Evolutionary conservation across 2,797 vertebrate genomes (phyloP), one percentile per base, ranked within the genome.

Genomic region (Paedocypris micromegethes): DNA sequence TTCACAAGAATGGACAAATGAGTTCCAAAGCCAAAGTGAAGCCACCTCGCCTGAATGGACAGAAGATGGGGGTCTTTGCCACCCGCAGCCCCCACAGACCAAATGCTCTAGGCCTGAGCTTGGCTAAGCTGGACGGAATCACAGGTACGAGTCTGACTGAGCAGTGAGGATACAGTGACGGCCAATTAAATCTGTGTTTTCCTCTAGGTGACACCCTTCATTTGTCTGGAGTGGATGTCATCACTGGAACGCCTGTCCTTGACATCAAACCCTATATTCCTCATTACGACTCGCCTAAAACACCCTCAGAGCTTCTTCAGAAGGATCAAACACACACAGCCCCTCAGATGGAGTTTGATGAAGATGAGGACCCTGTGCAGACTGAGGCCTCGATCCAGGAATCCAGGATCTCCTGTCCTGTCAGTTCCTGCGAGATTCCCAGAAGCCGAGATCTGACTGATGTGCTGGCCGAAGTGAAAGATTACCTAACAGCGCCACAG

Each of bases 191-290:
- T 44, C 6, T 58, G 23, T 38, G 5, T 59, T 37, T 59, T 59
- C 9, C 6, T 46, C 49, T 41, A 95, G 93, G 90, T 74, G 91
- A 92, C 61, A 88, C 87, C 4, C 2, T 95, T 4, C 83, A 92
- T 77, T 86, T 95, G 49, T 93, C 92, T 66, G 90, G 89, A 72
- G 89, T 95, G 70, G 93, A 95, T 78, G 91, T 95, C 87, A 93
- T 95, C 51, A 82, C 85, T 9, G 93, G 91, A 41, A 95, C 93
- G 6, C 93, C 93, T 0, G 90, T 95, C 41, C 77, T 95, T 66
- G 93, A 95, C 76, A 89, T 95, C 73, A 95, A 95, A 77, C 93
- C 93, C 5, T 95, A 92, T 75, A 94, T 95, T 72, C 88, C 92
- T 41, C 91, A 92, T 43, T 95, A 95, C 6, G 93, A 95, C 81